A percentile compares a stretch with the other conserved stretches of the same genome.
These are phyloP conservation scores for Brachyptera putata DNA, from an alignment of 2,888 invertebrate genomes.

Conservation along the genomic window DNA sequence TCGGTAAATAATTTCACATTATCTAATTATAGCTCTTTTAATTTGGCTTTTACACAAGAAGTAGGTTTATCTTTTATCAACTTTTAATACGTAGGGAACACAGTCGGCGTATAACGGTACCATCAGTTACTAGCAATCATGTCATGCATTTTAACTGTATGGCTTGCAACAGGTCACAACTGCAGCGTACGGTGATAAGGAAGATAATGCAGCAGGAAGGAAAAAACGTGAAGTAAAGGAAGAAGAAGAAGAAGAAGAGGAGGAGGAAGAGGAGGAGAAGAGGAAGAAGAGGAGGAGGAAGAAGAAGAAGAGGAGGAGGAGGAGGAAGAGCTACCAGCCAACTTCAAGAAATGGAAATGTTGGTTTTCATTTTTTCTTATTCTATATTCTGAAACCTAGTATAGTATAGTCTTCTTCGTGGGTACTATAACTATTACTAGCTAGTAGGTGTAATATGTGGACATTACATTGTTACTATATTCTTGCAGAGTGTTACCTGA, in stretches of 20 bases:
- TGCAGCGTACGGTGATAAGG: neutral
- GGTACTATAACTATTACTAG: too few relatives aligned
- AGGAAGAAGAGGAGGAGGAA: conserved; percentile 43
- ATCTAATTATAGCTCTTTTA: too few relatives aligned
- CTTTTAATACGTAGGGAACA: too few relatives aligned
- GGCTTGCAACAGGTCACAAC: conserved; percentile 12
- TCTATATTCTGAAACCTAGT: neutral
- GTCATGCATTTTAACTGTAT: neutral
- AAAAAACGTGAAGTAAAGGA: conserved; percentile 25
- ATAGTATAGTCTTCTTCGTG: neutral
- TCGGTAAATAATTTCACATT: too few relatives aligned
- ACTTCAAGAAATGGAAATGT: conserved; percentile 15
- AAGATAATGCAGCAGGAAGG: conserved; percentile 19
- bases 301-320: conserved; percentile 44
- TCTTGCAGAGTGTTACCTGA: too few relatives aligned
- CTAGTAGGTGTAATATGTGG: too few relatives aligned
- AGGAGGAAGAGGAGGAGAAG: conserved; percentile 44
- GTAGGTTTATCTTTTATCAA: too few relatives aligned
- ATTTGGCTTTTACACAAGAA: too few relatives aligned
- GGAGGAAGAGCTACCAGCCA: conserved; percentile 34
- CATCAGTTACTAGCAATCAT: too few relatives aligned
- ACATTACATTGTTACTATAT: too few relatives aligned
- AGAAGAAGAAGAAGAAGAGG: conserved; percentile 31
- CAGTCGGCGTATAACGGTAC: too few relatives aligned
- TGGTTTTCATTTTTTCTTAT: neutral